phyloP scores from a whole-genome alignment of 1,140 invertebrate genomes.

The Hormaphis cornu region DNA sequence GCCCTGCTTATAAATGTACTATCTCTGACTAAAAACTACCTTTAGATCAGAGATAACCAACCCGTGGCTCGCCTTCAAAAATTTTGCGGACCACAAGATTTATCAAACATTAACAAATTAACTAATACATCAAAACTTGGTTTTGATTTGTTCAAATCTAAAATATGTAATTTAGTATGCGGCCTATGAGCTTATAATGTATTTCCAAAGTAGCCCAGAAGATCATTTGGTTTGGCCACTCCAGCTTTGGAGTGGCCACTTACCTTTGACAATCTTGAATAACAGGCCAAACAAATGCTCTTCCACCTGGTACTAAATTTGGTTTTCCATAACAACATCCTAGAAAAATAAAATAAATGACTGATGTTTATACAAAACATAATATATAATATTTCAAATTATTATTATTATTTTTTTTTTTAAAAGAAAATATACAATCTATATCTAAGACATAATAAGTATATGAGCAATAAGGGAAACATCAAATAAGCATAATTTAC shows the following conservation, averaged over 20 bases:
- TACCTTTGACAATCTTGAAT: conserved; percentile 91
- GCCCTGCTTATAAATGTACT: too few relatives aligned
- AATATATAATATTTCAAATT: not conserved
- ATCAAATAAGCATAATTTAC: too few relatives aligned
- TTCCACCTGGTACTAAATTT: conserved; percentile 81
- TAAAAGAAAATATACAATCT: too few relatives aligned
- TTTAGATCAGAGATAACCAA: too few relatives aligned
- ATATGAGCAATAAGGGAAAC: too few relatives aligned
- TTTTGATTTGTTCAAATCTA: not conserved
- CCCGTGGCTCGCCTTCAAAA: too few relatives aligned
- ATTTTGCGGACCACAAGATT: too few relatives aligned
- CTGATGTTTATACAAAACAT: not conserved
- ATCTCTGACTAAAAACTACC: too few relatives aligned
- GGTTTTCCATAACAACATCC: conserved; percentile 89
- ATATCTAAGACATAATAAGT: too few relatives aligned
- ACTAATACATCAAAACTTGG: too few relatives aligned
- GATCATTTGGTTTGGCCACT: not conserved
- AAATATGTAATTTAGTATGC: not conserved
- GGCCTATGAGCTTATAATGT: not conserved
- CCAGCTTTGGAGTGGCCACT: not conserved
- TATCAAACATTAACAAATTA: too few relatives aligned
- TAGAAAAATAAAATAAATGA: conserved; percentile 43
- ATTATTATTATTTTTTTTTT: too few relatives aligned
- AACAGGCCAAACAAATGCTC: conserved; percentile 93
- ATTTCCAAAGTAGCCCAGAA: not conserved